These are phyloP conservation scores for Heptranchias perlo DNA, from an alignment of 2,113 vertebrate genomes.

Conservation along the genomic window DNA sequence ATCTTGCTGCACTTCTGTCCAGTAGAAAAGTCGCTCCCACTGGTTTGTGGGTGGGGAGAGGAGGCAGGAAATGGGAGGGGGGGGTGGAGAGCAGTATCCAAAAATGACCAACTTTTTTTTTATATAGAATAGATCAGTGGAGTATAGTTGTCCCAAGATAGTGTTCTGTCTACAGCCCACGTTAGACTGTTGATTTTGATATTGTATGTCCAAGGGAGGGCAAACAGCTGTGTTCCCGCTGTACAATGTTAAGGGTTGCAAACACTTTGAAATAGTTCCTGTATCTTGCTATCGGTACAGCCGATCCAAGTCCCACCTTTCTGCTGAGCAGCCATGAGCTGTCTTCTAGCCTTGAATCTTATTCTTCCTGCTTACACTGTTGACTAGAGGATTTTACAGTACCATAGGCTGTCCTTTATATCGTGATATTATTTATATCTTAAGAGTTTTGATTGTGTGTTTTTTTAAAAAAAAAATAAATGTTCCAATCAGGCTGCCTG, in stretches of 20 bases:
- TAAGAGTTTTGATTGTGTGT: neutral
- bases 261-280: neutral
- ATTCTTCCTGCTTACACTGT: slow-evolving; percentile 8
- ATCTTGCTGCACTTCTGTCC: neutral
- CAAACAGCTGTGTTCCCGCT: neutral
- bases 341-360: neutral
- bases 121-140: neutral
- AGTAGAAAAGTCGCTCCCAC: neutral
- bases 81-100: too few relatives aligned
- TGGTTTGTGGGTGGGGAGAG: neutral
- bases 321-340: neutral
- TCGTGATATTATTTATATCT: slow-evolving; percentile 18
- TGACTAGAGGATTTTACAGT: neutral
- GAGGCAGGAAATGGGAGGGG: neutral
- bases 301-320: neutral
- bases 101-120: neutral
- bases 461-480: neutral
- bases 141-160: neutral
- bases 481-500: neutral
- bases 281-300: neutral
- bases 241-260: neutral
- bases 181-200: neutral
- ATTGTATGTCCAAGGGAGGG: neutral
- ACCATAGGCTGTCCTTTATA: neutral
- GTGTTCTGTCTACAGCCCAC: neutral